Percentiles rank a stretch among this genome's conserved stretches.
Evolutionary conservation across 1,140 invertebrate genomes (phyloP).

Genomic region (Sarcophaga peregrina): DNA sequence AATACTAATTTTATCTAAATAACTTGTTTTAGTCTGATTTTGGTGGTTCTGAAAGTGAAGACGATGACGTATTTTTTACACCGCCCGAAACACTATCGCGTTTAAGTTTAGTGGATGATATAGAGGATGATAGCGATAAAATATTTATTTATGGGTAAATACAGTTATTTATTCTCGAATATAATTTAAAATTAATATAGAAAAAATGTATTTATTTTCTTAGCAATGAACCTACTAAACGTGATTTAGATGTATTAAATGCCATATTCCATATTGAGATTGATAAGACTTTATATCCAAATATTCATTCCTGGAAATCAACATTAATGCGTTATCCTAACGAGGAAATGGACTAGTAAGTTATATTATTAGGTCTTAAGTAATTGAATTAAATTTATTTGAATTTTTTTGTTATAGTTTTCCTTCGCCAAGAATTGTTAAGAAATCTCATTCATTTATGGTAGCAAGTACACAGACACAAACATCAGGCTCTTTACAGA

Average conservation of each 20-base stretch:
- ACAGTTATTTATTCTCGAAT: not conserved
- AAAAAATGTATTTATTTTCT: not conserved
- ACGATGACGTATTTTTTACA: constrained; percentile 68
- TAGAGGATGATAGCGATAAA: constrained; percentile 50
- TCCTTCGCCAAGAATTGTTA: constrained; percentile 44
- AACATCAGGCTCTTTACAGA: not conserved
- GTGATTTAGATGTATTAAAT: constrained; percentile 77
- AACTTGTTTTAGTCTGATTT: constrained; percentile 47
- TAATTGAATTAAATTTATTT: constrained; percentile 5
- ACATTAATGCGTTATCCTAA: constrained; percentile 69
- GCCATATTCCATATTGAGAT: constrained; percentile 71
- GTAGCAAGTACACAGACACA: not conserved
- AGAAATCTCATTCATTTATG: constrained; percentile 38
- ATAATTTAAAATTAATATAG: too few relatives aligned
- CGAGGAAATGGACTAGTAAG: constrained; percentile 71
- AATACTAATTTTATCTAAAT: too few relatives aligned
- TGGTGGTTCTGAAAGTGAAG: constrained; percentile 47
- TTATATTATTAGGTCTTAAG: not conserved
- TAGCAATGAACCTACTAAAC: constrained; percentile 75
- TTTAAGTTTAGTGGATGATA: constrained; percentile 43
- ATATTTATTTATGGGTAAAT: constrained; percentile 59
- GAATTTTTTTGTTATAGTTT: constrained; percentile 40
- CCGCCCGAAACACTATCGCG: constrained; percentile 68
- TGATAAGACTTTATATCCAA: constrained; percentile 71
- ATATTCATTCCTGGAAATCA: constrained; percentile 76